Evolutionary conservation across 53 echinoderm and acorn worm species (phyloP).

Genomic region (Henricia sp.): DNA sequence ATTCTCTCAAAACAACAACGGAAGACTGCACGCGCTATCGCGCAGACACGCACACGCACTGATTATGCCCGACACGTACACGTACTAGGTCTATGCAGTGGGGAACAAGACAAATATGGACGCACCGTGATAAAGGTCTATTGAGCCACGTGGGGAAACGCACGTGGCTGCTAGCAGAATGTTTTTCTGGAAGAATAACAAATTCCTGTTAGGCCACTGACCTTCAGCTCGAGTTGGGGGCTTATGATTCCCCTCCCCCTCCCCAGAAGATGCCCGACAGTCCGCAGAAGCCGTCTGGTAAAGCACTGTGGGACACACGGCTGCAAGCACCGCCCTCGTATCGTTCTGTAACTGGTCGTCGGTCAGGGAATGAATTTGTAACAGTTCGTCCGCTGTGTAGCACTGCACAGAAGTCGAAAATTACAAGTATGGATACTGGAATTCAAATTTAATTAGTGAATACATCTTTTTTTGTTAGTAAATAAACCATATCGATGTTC

Average conservation of each 20-base stretch:
- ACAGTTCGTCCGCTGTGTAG: not conserved
- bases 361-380: constrained; percentile 4
- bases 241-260: not conserved
- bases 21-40: too few relatives aligned
- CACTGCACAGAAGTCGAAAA: constrained; percentile 10
- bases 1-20: too few relatives aligned
- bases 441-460: too few relatives aligned
- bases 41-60: too few relatives aligned
- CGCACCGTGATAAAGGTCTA: too few relatives aligned
- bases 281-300: constrained; percentile 10
- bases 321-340: not conserved
- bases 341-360: constrained; percentile 34
- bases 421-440: not conserved
- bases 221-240: constrained; percentile 47
- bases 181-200: too few relatives aligned
- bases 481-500: not conserved
- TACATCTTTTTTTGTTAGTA: not conserved
- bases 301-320: constrained; percentile 9
- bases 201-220: not conserved
- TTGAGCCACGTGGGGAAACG: too few relatives aligned
- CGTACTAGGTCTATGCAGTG: too few relatives aligned
- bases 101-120: too few relatives aligned
- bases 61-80: too few relatives aligned
- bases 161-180: too few relatives aligned
- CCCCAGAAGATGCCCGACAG: not conserved